Evolutionary conservation across 2,888 invertebrate species (phyloP), one percentile per base, ranked within the genome.

Genomic region (Tuta absoluta): DNA sequence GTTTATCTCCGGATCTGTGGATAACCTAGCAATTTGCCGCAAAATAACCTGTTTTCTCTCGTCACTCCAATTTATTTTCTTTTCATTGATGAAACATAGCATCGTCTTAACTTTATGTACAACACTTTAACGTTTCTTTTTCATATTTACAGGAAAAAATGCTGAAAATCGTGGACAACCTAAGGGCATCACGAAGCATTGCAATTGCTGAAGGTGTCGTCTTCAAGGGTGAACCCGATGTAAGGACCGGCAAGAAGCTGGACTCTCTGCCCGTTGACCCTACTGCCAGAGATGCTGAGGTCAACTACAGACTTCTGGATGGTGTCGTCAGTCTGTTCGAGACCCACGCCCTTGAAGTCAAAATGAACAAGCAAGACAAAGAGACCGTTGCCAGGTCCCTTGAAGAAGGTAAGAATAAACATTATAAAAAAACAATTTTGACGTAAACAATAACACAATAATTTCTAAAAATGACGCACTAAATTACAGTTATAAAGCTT

Each of bases 261-360:
- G 93, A 95, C 69, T 89, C 93, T 64, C 86, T 96, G 62, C 95
- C 96, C 14, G 92, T 93, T n/a, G 96, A 96, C 76, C 93, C 93
- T 19, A 93, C 94, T 71, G 94, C 95, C 14, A 93, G 95, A 64
- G 96, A 96, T 81, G 93, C 93, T 65, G 95, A 95, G 76, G 92
- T 96, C 66, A 95, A 96, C 79, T 93, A 94, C 69, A 93, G 96
- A 68, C 90, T 97, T 63, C 86, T 95, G 69, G 96, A 97, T 78
- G 94, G 95, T 69, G 93, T 96, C 11, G 94, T 95, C 69, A 93
- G 94, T 73, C 94, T 96, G 82, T 93, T 96, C 71, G 94, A 95
- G 75, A 94, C 95, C 62, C 96, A 96, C 77, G 95, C 96, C 19
- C 89, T 97, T 53, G 96, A 97, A 79, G 94, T 97, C 75, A 96